Percentiles rank a stretch among this genome's conserved stretches.
These are phyloP conservation scores for Oscheius sp. DNA, from an alignment of 2,888 invertebrate genomes.

Conservation along the genomic window DNA sequence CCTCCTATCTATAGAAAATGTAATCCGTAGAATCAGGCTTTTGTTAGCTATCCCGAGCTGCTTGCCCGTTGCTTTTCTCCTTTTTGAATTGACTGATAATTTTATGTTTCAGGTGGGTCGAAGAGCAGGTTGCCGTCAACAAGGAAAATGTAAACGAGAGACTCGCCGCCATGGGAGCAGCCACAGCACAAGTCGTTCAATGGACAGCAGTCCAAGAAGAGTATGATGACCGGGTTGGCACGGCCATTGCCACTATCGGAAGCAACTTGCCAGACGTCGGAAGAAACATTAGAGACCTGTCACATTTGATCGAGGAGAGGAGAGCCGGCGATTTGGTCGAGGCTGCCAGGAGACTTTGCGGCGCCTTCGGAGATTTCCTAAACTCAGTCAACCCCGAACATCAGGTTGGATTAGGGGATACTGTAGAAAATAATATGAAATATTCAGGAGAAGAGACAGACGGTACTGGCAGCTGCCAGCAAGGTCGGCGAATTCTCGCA, in stretches of 20 bases:
- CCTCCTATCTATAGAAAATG: conserved; percentile 9
- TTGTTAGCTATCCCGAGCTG: neutral
- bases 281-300: conserved; percentile 89
- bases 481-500: conserved; percentile 96
- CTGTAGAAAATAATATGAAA: too few species aligned
- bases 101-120: conserved; percentile 48
- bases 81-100: too few species aligned
- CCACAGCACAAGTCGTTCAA: conserved; percentile 95
- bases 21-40: conserved; percentile 4
- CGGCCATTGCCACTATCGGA: conserved; percentile 95
- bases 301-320: conserved; percentile 85
- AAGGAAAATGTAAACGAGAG: conserved; percentile 96
- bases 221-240: conserved; percentile 89
- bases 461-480: conserved; percentile 91
- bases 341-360: conserved; percentile 90
- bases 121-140: conserved; percentile 83
- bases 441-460: conserved; percentile 83
- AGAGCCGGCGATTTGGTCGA: conserved; percentile 77
- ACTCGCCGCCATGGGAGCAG: conserved; percentile 98
- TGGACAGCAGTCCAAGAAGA: conserved; percentile 85
- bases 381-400: conserved; percentile 94
- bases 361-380: conserved; percentile 89
- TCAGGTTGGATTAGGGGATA: conserved; percentile 7
- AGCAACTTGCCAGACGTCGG: conserved; percentile 96
- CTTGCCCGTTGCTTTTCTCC: neutral